These are phyloP conservation scores for Pantelozetes paolii DNA, from an alignment of 2,888 invertebrate species.

Conservation along the genomic window DNA sequence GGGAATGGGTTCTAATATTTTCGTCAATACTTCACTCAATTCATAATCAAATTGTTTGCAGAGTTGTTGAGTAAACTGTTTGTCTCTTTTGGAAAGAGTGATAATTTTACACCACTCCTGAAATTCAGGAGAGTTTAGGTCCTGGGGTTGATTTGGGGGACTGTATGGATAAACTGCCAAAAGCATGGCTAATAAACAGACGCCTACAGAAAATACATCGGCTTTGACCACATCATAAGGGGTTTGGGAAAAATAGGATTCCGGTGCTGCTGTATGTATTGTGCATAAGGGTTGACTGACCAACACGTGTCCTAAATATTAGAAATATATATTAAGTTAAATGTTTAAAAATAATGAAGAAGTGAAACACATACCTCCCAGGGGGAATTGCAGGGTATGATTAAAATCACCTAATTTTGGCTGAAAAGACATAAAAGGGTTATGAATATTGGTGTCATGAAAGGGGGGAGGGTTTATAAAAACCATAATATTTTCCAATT, in stretches of 20 bases:
- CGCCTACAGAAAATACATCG: neutral
- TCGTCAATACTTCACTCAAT: neutral
- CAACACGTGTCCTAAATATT: neutral
- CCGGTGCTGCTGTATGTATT: neutral
- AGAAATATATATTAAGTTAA: neutral
- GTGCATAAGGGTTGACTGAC: neutral
- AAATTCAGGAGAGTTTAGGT: neutral
- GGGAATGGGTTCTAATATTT: neutral
- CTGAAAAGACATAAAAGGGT: too few species aligned
- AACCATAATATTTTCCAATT: conserved; percentile 14
- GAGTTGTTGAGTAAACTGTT: neutral
- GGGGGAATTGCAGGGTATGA: too few species aligned
- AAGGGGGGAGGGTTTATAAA: too few species aligned
- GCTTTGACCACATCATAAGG: neutral
- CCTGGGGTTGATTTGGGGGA: too few species aligned
- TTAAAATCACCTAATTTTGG: too few species aligned
- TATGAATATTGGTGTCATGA: too few species aligned
- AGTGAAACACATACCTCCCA: too few species aligned
- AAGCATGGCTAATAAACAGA: neutral
- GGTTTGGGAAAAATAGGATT: neutral
- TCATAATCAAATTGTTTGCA: neutral
- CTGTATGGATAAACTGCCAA: neutral
- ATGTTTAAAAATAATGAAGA: neutral
- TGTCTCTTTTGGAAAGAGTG: neutral
- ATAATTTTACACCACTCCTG: neutral